Evolutionary conservation across 2,888 invertebrate genomes (phyloP).

Genomic region (Bugula neritina): DNA sequence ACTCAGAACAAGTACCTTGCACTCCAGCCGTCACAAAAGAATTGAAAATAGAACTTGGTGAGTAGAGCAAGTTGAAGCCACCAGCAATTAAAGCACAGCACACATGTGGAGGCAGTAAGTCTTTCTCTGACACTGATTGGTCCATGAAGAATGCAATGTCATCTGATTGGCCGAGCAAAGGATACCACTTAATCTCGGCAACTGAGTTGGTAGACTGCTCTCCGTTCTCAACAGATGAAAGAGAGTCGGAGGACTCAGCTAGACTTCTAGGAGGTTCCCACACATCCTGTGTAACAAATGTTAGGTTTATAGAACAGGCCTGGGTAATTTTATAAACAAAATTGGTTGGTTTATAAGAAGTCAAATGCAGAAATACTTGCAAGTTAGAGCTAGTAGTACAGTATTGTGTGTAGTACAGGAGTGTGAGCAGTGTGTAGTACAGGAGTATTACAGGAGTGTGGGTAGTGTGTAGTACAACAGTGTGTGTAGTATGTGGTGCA

Average conservation of each 20-base stretch:
- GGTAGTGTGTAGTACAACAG: no score
- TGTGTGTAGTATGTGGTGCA: no score
- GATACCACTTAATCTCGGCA: slow-evolving; percentile 17
- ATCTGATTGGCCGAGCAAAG: slow-evolving; percentile 22
- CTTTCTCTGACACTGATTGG: slow-evolving; percentile 1
- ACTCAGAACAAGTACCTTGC: not conserved
- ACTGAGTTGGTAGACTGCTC: not conserved
- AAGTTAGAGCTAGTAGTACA: no score
- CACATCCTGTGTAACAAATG: not conserved
- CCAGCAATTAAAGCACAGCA: slow-evolving; percentile 4
- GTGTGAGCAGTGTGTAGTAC: no score
- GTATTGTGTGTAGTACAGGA: no score
- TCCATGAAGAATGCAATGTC: slow-evolving; percentile 13
- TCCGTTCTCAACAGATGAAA: not conserved
- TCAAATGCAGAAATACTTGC: no score
- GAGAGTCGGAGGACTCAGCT: not conserved
- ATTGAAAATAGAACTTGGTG: not conserved
- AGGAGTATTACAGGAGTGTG: no score
- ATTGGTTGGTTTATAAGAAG: no score
- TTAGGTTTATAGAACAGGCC: no score
- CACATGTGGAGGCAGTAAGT: not conserved
- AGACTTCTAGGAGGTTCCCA: not conserved
- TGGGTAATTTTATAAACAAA: no score
- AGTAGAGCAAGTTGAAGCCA: not conserved
- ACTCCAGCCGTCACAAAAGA: not conserved